Conservation (phyloP, 1,140 invertebrate genomes). For the Drosophila biarmipes region DNA sequence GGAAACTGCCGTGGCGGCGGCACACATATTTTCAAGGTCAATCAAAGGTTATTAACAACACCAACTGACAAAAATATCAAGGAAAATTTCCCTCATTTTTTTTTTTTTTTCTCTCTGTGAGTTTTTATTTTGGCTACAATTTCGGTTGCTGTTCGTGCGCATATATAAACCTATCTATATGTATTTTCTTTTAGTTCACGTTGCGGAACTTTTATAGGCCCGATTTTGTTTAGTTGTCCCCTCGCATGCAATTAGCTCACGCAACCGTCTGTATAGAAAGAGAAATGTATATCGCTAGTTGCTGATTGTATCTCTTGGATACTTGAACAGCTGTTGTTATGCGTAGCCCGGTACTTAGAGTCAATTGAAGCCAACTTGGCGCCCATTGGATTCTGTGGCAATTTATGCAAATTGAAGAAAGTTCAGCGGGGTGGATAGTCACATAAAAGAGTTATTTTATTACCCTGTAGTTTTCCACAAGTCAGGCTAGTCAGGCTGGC, state of each 20-base stretch:
- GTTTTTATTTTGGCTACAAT: slow-evolving; percentile 50
- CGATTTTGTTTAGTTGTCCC: slow-evolving; percentile 34
- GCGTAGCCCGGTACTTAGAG: slow-evolving; percentile 20
- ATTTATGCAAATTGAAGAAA: slow-evolving; percentile 50
- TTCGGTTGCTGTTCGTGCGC: slow-evolving; percentile 36
- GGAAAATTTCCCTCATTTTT: slow-evolving; percentile 61
- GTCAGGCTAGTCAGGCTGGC: slow-evolving; percentile 18
- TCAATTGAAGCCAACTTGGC: slow-evolving; percentile 37
- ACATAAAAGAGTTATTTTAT: slow-evolving; percentile 5
- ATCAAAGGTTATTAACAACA: slow-evolving; percentile 81
- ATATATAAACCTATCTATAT: slow-evolving; percentile 14
- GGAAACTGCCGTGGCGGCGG: slow-evolving; percentile 28
- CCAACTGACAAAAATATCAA: slow-evolving; percentile 65
- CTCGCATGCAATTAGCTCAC: slow-evolving; percentile 54
- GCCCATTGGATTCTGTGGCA: slow-evolving; percentile 3
- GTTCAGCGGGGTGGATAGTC: slow-evolving; percentile 14
- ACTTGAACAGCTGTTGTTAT: slow-evolving; percentile 42
- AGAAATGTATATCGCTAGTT: background rate
- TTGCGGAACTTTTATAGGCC: slow-evolving; percentile 47
- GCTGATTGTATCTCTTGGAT: slow-evolving; percentile 21
- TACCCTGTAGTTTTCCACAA: slow-evolving; percentile 21
- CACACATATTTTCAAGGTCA: slow-evolving; percentile 80
- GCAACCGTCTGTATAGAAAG: slow-evolving; percentile 26
- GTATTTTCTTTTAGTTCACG: slow-evolving; percentile 37
- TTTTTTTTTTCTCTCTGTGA: slow-evolving; percentile 30